Conservation (phyloP, 2,888 invertebrate species). For the Pterobdella sp. region DNA sequence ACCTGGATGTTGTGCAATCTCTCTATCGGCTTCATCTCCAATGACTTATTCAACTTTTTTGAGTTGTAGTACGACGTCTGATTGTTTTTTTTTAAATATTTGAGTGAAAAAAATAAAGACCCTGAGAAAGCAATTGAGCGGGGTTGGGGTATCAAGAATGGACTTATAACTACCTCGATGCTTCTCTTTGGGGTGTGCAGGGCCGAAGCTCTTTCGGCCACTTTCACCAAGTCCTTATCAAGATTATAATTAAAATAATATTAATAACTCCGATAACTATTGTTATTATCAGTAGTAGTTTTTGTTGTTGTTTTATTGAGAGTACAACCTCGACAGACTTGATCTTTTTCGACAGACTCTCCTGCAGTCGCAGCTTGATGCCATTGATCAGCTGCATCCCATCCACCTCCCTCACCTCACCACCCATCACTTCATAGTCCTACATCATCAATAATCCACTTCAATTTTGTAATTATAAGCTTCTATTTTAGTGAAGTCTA, state of each 20-base stretch:
- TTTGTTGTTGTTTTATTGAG: no score
- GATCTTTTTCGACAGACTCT: no score
- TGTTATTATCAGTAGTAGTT: no score
- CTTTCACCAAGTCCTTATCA: conserved; percentile 19
- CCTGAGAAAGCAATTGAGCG: no score
- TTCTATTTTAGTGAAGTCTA: no score
- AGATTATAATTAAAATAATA: no score
- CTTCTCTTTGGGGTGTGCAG: conserved; percentile 15
- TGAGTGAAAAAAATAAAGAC: not conserved
- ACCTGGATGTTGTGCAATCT: conserved; percentile 68
- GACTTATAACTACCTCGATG: no score
- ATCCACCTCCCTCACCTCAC: not conserved
- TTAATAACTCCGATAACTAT: no score
- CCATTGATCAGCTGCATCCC: not conserved
- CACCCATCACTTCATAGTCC: not conserved
- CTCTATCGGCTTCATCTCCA: conserved; percentile 50
- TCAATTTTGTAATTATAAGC: no score
- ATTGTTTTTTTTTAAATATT: not conserved
- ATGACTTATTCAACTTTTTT: conserved; percentile 62
- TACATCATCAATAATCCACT: no score
- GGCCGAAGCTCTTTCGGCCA: conserved; percentile 18
- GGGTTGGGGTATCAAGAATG: no score
- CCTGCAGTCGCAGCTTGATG: not conserved
- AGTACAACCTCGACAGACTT: no score
- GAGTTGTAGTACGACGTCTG: conserved; percentile 65